Evolutionary conservation across 1,140 invertebrate genomes (phyloP), one percentile per base, ranked within the genome.

Genomic region (Sminthurinus signatus): DNA sequence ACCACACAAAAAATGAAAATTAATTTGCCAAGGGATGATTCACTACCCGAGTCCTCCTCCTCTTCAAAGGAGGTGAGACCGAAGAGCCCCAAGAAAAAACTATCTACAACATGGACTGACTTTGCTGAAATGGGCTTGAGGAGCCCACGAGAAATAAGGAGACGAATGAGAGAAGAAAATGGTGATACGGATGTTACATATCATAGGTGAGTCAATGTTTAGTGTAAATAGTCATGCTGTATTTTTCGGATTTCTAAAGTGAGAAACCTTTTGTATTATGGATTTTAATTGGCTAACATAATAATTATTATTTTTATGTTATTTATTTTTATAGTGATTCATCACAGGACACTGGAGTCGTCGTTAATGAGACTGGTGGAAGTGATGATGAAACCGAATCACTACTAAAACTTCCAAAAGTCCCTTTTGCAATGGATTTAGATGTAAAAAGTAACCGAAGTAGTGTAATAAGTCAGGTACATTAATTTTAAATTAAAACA

Each of bases 1-100:
- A 84, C 86, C 65, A n/a, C n/a, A n/a, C n/a, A n/a, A n/a, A 85
- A 86, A 67, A 79, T 88, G 74, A 83, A 85, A 71, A 88, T 88
- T 23, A 85, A 82, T 43, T 70, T 88, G 54, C 86, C 86, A 0
- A 78, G 82, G 10, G 83, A 84, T 68, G 84, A 85, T 29, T 75
- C 74, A 1, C 32, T 68, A 64, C 64, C 59, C 69, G 76, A 28
- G 55, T 28, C 50, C 19, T 55, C 69, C 57, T 46, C 64, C 71
- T 12, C 76, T 75, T 61, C 73, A 73, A 58, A 74, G 73, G n/a
- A n/a, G n/a, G n/a, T n/a, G n/a, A n/a, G n/a, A n/a, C 66, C 64
- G 60, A 31, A 73, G 69, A 75, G 75, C 62, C 75, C 74, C 1
- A 75, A 73, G 50, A 74, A 72, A 54, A 70, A 73, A 56, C 63